Percentiles rank a stretch among this genome's conserved stretches.
Conservation (phyloP, 2,888 invertebrate species). For the Plebejus anna region DNA sequence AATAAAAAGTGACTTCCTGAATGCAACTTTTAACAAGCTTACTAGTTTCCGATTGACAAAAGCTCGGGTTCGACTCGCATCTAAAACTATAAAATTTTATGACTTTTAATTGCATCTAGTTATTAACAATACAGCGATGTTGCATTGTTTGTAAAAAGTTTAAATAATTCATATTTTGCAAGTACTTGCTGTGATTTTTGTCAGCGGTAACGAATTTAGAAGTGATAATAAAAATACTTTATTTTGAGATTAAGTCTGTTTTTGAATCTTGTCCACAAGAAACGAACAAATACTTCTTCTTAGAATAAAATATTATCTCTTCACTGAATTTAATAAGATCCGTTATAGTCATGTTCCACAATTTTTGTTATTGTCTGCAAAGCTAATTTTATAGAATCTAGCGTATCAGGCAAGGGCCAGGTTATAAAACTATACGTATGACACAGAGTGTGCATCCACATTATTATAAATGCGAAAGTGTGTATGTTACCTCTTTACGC, state of each 20-base stretch:
- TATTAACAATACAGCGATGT: constrained; percentile 15
- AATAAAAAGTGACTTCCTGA: constrained; percentile 24
- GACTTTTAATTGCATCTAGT: constrained; percentile 27
- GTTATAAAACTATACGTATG: too few species aligned
- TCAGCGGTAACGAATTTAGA: too few species aligned
- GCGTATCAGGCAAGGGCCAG: too few species aligned
- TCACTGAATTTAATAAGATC: not conserved
- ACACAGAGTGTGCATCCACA: too few species aligned
- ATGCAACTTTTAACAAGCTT: constrained; percentile 29
- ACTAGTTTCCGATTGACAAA: constrained; percentile 27
- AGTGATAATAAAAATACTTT: too few species aligned
- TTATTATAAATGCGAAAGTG: too few species aligned
- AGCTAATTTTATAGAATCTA: not conserved
- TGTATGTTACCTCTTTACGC: too few species aligned
- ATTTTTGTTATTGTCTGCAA: not conserved
- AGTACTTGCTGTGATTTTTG: not conserved
- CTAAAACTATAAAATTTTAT: constrained; percentile 24
- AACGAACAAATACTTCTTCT: not conserved
- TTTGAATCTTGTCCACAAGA: too few species aligned
- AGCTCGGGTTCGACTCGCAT: constrained; percentile 10
- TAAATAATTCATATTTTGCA: not conserved
- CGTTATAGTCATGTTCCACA: not conserved
- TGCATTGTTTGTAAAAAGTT: not conserved
- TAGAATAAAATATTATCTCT: not conserved
- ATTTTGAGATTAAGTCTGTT: too few species aligned